Conservation (phyloP, 2,113 vertebrate species). For the Seriola aureovittata region DNA sequence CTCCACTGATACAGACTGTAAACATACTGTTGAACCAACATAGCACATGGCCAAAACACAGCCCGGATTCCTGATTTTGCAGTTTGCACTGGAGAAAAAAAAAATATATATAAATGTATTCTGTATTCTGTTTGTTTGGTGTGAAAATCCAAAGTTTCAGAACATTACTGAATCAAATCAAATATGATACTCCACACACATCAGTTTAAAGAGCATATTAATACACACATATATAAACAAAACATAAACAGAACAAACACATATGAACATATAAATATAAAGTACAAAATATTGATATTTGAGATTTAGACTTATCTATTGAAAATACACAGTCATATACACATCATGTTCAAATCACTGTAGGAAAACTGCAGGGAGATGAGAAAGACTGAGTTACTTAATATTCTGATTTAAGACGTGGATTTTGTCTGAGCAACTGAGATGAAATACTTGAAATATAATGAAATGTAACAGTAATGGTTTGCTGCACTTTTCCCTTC, state of each 20-base stretch:
- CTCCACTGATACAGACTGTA: slow-evolving; percentile 13
- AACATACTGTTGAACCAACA: slow-evolving; percentile 35
- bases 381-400: slow-evolving; percentile 17
- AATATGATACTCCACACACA: slow-evolving; percentile 34
- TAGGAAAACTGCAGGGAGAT: slow-evolving; percentile 44
- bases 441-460: slow-evolving; percentile 65
- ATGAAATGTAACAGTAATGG: slow-evolving; percentile 41
- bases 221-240: slow-evolving; percentile 58
- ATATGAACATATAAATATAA: slow-evolving; percentile 77
- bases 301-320: slow-evolving; percentile 66
- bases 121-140: slow-evolving; percentile 10
- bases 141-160: slow-evolving; percentile 19
- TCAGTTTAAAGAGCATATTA: slow-evolving; percentile 36
- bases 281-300: slow-evolving; percentile 72
- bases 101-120: no score
- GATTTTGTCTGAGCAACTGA: slow-evolving; percentile 50
- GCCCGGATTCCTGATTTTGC: not conserved
- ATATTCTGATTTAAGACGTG: slow-evolving; percentile 17
- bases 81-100: slow-evolving; percentile 11
- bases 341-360: slow-evolving; percentile 61
- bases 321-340: slow-evolving; percentile 74
- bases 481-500: slow-evolving; percentile 60
- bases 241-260: slow-evolving; percentile 47
- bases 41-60: not conserved
- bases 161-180: slow-evolving; percentile 32